Base-by-base conservation (phyloP, 2,113 vertebrate genomes). In the Lagopus muta region DNA sequence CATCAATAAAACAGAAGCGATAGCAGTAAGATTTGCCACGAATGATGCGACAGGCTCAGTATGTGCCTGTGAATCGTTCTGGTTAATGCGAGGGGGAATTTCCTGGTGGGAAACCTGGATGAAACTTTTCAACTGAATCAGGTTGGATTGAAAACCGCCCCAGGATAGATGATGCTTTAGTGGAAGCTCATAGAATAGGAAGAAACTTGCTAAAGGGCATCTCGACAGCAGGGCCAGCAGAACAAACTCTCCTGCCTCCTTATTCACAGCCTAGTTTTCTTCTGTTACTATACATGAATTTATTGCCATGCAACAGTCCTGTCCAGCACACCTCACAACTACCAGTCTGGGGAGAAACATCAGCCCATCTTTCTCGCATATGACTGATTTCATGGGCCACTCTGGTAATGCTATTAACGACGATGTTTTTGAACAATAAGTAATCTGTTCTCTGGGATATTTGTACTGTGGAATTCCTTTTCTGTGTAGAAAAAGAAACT, bases 321-420 rank as follows among this genome's bases (percentile, higher is more conserved):
- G 75, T 87, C 90, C 88, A 36, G 85, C 85, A 94, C 92, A 92
- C 79, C 93, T 95, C 96, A 48, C 88, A 78, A 3, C 94, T 95
- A 90, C 93, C 96, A 95, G 85, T 79, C 67, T 45, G 85, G 92
- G 89, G 88, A 91, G 60, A 34, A 76, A 47, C 69, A 87, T 82
- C 94, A 96, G 94, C 96, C 88, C 93, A 95, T 93, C 96, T 34
- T 95, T 96, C 90, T 94, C 54, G 15, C 14, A 70, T 80, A 91
- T 1, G 13, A 52, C 67, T 54, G 85, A 91, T 94, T 94, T 79
- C 88, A 48, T 73, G 88, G 88, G 19, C 91, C 88, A 47, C 91
- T 95, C 96, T 96, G 93, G 82, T 91, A 95, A 95, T 95, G 92
- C 92, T 81, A 95, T 96, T 96, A 96, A 60, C 93, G 82, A 81